Percentiles rank a stretch among this genome's conserved stretches.
Evolutionary conservation across 1,140 invertebrate genomes (phyloP).

Genomic region (Aphaenogaster rudis): DNA sequence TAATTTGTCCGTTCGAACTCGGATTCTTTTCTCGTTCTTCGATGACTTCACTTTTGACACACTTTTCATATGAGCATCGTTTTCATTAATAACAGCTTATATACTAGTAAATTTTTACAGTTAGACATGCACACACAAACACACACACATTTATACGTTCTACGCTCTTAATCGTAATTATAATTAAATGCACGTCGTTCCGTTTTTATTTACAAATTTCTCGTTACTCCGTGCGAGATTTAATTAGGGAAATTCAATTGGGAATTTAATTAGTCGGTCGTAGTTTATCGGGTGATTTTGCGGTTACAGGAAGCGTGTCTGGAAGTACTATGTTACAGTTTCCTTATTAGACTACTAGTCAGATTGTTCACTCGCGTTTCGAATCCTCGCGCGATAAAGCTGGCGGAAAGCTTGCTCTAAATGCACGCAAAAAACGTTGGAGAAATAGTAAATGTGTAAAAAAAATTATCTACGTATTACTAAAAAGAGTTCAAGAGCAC

Average conservation of each 20-base stretch:
- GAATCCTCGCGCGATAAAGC: conserved; percentile 28
- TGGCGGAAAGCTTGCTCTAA: conserved; percentile 12
- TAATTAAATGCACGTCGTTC: conserved; percentile 31
- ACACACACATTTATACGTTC: background rate
- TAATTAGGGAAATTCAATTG: conserved; percentile 52
- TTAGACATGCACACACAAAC: background rate
- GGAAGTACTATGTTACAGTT: conserved; percentile 49
- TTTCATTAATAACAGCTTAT: conserved; percentile 26
- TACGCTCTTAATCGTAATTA: conserved; percentile 38
- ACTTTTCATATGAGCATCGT: conserved; percentile 27
- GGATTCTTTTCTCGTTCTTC: background rate
- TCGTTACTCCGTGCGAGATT: conserved; percentile 30
- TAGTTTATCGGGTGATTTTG: conserved; percentile 50
- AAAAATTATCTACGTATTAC: background rate
- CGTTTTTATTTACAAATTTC: conserved; percentile 56
- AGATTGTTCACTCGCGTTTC: conserved; percentile 60
- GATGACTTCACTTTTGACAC: conserved; percentile 2
- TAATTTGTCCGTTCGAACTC: background rate
- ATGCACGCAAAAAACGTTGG: background rate
- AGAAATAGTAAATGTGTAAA: background rate
- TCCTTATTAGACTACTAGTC: conserved; percentile 44
- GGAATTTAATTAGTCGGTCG: conserved; percentile 50
- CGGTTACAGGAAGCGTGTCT: conserved; percentile 49
- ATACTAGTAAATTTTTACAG: background rate
- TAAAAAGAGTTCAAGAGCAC: background rate